Percentiles rank a stretch among this genome's conserved stretches.
phyloP scores from a whole-genome alignment of 2,888 invertebrate species.

The Oscheius sp. region DNA sequence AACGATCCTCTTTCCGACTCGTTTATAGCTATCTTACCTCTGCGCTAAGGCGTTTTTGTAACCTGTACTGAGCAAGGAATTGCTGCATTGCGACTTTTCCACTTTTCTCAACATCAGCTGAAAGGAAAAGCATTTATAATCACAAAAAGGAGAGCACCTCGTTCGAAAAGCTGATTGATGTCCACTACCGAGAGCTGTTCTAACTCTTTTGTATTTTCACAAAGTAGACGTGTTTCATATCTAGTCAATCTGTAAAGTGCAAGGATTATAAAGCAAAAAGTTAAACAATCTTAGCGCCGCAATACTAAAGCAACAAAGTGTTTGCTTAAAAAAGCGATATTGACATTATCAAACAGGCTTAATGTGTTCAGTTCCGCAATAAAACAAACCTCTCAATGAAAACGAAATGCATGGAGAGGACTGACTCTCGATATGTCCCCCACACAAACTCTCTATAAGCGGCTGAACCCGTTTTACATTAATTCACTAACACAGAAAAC shows the following conservation, averaged over 20 bases:
- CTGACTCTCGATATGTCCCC: neutral
- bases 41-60: constrained; percentile 51
- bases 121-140: constrained; percentile 1
- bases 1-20: neutral
- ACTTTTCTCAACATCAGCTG: constrained; percentile 33
- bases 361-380: neutral
- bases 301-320: neutral
- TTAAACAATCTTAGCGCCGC: neutral
- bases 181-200: constrained; percentile 47
- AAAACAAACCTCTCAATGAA: constrained; percentile 18
- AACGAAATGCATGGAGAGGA: constrained; percentile 14
- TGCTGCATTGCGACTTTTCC: constrained; percentile 48
- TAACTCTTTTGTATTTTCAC: constrained; percentile 55
- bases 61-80: constrained; percentile 45
- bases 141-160: constrained; percentile 17
- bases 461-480: constrained; percentile 18
- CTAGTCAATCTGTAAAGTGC: constrained; percentile 48
- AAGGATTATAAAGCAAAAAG: too few species aligned
- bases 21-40: constrained; percentile 36
- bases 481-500: constrained; percentile 16
- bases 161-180: constrained; percentile 51
- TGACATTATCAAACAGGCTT: constrained; percentile 9
- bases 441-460: constrained; percentile 4
- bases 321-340: constrained; percentile 8
- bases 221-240: constrained; percentile 54